Conservation (phyloP, 2,888 invertebrate genomes). For the Allacma fusca region DNA sequence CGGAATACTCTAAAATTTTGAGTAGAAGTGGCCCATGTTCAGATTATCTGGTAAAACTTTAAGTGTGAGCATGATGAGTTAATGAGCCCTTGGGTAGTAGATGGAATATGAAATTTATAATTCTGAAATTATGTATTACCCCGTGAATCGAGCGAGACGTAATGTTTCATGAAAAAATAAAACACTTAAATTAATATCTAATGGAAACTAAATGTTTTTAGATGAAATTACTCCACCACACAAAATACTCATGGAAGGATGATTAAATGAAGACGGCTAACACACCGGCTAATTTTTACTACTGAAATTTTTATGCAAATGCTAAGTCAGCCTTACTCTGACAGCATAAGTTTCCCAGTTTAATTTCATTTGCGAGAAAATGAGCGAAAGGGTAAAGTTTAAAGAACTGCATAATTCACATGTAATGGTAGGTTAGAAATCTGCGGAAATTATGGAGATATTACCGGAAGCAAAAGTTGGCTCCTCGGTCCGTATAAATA, state of each 20-base stretch:
- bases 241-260: not conserved
- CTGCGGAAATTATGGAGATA: constrained; percentile 15
- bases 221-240: not conserved
- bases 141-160: too few relatives aligned
- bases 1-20: too few relatives aligned
- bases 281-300: not conserved
- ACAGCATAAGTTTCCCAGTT: not conserved
- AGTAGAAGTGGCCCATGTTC: too few relatives aligned
- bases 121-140: too few relatives aligned
- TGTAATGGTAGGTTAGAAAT: constrained; percentile 14
- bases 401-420: constrained; percentile 8
- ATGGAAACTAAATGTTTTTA: too few relatives aligned
- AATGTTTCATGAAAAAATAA: too few relatives aligned
- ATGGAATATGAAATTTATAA: too few relatives aligned
- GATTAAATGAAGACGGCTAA: not conserved
- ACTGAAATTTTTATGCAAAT: not conserved
- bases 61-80: too few relatives aligned
- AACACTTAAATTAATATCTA: too few relatives aligned
- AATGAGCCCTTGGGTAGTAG: too few relatives aligned
- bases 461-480: constrained; percentile 2
- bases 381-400: not conserved
- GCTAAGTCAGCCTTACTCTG: not conserved
- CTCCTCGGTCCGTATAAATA: not conserved
- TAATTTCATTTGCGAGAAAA: not conserved
- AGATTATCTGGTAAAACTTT: too few relatives aligned